Percentiles rank a stretch among this genome's conserved stretches.
Conservation (phyloP, 2,888 invertebrate species). For the Ellobium chinense region DNA sequence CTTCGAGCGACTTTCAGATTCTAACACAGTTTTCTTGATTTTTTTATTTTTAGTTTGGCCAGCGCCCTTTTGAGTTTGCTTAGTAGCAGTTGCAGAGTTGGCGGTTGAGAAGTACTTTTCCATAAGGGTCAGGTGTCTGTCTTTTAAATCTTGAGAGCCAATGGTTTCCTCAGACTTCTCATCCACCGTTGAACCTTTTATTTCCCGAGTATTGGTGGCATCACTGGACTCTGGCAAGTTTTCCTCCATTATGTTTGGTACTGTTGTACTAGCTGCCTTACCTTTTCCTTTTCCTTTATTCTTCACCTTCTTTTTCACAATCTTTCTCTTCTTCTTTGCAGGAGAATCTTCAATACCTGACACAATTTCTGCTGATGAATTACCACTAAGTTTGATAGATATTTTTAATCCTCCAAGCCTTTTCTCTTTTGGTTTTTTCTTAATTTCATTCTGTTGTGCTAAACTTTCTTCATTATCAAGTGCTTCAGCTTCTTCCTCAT, state of each 20-base stretch:
- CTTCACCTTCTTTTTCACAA: slow-evolving; percentile 35
- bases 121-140: slow-evolving; percentile 39
- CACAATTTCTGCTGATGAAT: slow-evolving; percentile 45
- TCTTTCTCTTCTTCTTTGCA: slow-evolving; percentile 26
- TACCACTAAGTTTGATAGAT: slow-evolving; percentile 40
- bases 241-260: too few species aligned
- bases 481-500: slow-evolving; percentile 35
- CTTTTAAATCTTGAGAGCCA: background rate
- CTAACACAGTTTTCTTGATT: background rate
- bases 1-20: background rate
- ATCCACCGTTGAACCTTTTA: background rate
- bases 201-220: background rate
- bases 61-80: slow-evolving; percentile 9
- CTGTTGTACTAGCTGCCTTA: background rate
- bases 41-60: background rate
- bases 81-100: slow-evolving; percentile 22
- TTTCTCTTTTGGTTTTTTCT: slow-evolving; percentile 26
- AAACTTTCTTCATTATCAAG: slow-evolving; percentile 21
- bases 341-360: slow-evolving; percentile 36
- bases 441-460: background rate
- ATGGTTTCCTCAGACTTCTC: slow-evolving; percentile 2
- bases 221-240: background rate
- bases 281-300: slow-evolving; percentile 10
- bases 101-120: slow-evolving; percentile 43
- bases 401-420: slow-evolving; percentile 38